phyloP scores from a whole-genome alignment of 2,797 vertebrate species.

The Enoplosus armatus region DNA sequence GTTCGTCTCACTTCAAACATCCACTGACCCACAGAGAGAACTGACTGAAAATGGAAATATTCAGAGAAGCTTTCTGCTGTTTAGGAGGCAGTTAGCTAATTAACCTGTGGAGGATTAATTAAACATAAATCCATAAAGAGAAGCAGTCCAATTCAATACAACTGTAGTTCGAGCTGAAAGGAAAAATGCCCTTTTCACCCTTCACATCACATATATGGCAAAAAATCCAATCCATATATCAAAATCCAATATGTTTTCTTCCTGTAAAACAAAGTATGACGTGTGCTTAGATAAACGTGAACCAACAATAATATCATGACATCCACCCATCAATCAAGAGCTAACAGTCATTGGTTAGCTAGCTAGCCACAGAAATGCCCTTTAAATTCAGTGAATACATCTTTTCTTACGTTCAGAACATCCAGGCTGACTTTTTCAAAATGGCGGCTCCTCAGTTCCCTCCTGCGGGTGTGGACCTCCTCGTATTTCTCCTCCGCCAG shows the following conservation, averaged over 20 bases:
- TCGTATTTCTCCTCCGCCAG: slow-evolving; percentile 88
- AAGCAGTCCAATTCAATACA: too few species aligned
- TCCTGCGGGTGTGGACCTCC: slow-evolving; percentile 85
- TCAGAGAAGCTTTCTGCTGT: neutral
- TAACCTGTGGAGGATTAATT: slow-evolving; percentile 14
- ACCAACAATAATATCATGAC: too few species aligned
- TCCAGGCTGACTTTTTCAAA: slow-evolving; percentile 78
- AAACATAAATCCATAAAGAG: neutral
- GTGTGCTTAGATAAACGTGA: too few species aligned
- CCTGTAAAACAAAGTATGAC: too few species aligned
- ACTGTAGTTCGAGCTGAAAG: too few species aligned
- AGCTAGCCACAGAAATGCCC: too few species aligned
- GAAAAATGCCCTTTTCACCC: too few species aligned
- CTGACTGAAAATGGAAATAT: neutral
- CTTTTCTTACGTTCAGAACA: slow-evolving; percentile 76
- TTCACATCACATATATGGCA: too few species aligned
- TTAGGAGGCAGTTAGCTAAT: neutral
- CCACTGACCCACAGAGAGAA: neutral
- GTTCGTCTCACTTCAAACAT: neutral
- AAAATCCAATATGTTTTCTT: too few species aligned
- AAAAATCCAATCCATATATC: too few species aligned
- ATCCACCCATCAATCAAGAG: too few species aligned
- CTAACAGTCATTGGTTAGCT: too few species aligned
- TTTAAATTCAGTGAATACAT: neutral
- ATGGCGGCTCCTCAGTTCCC: slow-evolving; percentile 82